Conservation (phyloP, 1,140 invertebrate genomes). For the Drosophila oshimai region DNA sequence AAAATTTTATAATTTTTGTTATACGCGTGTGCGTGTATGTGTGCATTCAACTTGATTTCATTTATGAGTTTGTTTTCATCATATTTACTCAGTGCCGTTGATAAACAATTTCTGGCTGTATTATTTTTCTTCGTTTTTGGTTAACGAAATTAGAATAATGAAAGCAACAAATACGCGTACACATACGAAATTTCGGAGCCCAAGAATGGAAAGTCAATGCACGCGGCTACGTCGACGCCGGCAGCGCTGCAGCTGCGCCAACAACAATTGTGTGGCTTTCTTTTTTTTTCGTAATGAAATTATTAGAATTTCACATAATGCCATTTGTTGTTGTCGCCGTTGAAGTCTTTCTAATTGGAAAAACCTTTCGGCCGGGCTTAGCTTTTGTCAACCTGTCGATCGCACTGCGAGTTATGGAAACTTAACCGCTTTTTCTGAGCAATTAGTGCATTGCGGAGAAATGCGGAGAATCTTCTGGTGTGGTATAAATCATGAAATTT, state of each 20-base stretch:
- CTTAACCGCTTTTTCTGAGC: slow-evolving; percentile 22
- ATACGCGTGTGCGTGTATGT: slow-evolving; percentile 2
- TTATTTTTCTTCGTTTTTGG: slow-evolving; percentile 36
- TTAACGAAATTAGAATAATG: slow-evolving; percentile 61
- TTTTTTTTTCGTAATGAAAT: slow-evolving; percentile 68
- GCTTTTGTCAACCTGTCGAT: slow-evolving; percentile 40
- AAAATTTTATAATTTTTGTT: slow-evolving; percentile 58
- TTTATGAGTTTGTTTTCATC: slow-evolving; percentile 64
- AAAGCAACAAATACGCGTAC: slow-evolving; percentile 38
- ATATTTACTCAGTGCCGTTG: slow-evolving; percentile 35
- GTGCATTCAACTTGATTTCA: slow-evolving; percentile 67
- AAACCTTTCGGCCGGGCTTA: slow-evolving; percentile 29
- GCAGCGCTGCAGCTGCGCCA: slow-evolving; percentile 29
- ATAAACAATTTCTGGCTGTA: slow-evolving; percentile 52
- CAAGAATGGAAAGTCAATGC: slow-evolving; percentile 77
- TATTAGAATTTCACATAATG: slow-evolving; percentile 76
- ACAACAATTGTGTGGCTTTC: slow-evolving; percentile 58
- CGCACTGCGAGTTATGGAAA: slow-evolving; percentile 24
- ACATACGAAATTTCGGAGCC: background rate
- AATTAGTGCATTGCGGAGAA: slow-evolving; percentile 49
- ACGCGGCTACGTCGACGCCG: slow-evolving; percentile 51
- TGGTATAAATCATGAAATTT: background rate
- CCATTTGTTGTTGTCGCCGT: slow-evolving; percentile 19
- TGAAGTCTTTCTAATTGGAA: slow-evolving; percentile 50
- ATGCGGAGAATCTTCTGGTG: slow-evolving; percentile 35